Base-by-base conservation (phyloP, 2,888 invertebrate species). In the Euspilapteryx auroguttella region DNA sequence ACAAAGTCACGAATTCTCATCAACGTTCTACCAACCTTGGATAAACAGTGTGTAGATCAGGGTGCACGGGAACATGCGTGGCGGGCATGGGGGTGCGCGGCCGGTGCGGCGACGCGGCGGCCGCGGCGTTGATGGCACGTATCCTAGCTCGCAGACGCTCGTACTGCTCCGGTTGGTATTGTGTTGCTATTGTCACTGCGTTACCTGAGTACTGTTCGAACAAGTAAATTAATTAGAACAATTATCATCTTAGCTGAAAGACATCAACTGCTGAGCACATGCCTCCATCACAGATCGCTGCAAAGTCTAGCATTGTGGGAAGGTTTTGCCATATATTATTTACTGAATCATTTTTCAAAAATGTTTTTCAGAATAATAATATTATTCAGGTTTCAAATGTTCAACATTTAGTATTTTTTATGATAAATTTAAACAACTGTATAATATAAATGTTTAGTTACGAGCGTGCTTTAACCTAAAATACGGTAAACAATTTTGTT, bases 101-200 rank as follows among this genome's bases (percentile, higher is more conserved):
- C 15, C 46, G 39, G 9, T 53, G 38, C 20, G 54, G 65, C 2
- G 71, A 69, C 0, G 69, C 66, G 11, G 47, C 57, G 2, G 54
- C 61, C 0, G 63, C 68, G 1, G 73, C 75, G 40, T 77, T 77
- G 42, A 77, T 69, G 2, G 76, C 75, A 6, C 73, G 47, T 21
- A 77, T 77, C 42, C 76, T 62, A n/a, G 75, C 75, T 21, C 77
- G 69, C 37, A 77, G 38, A 13, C 69, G 43, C 39, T 71, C 69
- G 39, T 77, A 77, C 31, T 76, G 73, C 34, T 77, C 77, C 1
- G 77, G 77, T 35, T 77, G 76, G 39, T 75, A 76, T 40, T 77
- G 77, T 14, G 76, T 77, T 3, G 69, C 73, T 45, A 77, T 65
- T n/a, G 64, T 61, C 12, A 77, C 77, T 3, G 73, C 57, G 8